Base-by-base conservation (phyloP, 2,888 invertebrate species). In the Aleiodes leptofemur region DNA sequence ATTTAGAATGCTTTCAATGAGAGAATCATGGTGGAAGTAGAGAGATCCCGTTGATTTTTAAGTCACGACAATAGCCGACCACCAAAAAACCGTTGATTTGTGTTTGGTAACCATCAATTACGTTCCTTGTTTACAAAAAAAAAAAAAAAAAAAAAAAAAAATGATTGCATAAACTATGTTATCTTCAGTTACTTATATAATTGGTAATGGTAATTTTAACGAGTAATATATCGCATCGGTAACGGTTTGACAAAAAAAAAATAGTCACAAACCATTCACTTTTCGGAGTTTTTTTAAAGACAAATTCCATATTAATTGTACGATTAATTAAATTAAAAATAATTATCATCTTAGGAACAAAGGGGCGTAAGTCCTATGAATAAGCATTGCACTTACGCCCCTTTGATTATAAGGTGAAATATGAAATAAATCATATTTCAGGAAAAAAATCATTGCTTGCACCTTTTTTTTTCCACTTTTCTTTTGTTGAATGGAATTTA, bases 131-230 rank as follows among this genome's bases (percentile, higher is more conserved):
- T 57, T 57, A 57, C 57, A 57, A 57, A 57, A 57, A 34, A 23
- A 23, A 23, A 23, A 23, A 23, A 23, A 23, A 31, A 23, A 23
- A 23, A 23, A 23, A 23, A 23, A 23, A 23, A 31, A 29, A 43
- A 43, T 43, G 43, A 31, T 57, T 57, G 31, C 57, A 57, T 57
- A 57, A 57, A 57, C 57, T 57, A 31, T 57, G 9, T 29, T 29
- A 29, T 57, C 31, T 57, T 57, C 57, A 9, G 43, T 57, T 6
- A 31, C 57, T 57, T 57, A 57, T 57, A 31, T 57, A 57, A 57
- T 57, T 29, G 31, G 57, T 57, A 57, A 57, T 57, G 31, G 57
- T 57, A 57, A 57, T 57, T 14, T 57, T 57, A 57, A 57, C 31
- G 57, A 57, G 57, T 13, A 43, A 43, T 11, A 57, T 57, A 16